A percentile compares a stretch with the other conserved stretches of the same genome.
Evolutionary conservation across 30 jellyfish, hydroid and myxozoan genomes (phyloP).

Genomic region (Cassiopea xamachana): DNA sequence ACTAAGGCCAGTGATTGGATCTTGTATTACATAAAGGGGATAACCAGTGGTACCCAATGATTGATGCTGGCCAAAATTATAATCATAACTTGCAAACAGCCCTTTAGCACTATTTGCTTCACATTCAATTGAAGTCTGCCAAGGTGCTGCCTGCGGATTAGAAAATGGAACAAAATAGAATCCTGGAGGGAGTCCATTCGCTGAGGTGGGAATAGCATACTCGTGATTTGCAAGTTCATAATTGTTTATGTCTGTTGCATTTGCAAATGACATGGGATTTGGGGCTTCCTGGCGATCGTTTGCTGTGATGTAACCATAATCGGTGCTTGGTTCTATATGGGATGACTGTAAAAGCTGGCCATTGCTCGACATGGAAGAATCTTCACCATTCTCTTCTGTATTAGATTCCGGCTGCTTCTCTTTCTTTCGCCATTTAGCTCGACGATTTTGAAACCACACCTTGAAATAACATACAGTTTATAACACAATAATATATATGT

Average conservation of each 20-base stretch:
- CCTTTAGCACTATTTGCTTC: neutral
- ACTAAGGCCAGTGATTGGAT: conserved; percentile 52
- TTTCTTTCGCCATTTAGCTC: conserved; percentile 77
- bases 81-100: neutral
- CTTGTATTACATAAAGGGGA: conserved; percentile 61
- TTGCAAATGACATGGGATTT: neutral
- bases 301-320: neutral
- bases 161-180: conserved; percentile 62
- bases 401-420: conserved; percentile 55
- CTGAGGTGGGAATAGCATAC: neutral
- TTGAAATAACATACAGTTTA: neutral
- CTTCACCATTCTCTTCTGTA: neutral
- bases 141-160: conserved; percentile 14
- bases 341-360: conserved; percentile 1
- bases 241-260: neutral
- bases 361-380: neutral
- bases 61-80: conserved; percentile 20
- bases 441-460: conserved; percentile 79
- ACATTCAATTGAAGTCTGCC: neutral
- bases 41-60: conserved; percentile 17
- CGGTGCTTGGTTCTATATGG: neutral
- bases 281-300: neutral
- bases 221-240: neutral
- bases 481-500: neutral
- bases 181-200: conserved; percentile 61